Evolutionary conservation across 2,797 vertebrate species (phyloP).

Genomic region (Premnoplex brunnescens): DNA sequence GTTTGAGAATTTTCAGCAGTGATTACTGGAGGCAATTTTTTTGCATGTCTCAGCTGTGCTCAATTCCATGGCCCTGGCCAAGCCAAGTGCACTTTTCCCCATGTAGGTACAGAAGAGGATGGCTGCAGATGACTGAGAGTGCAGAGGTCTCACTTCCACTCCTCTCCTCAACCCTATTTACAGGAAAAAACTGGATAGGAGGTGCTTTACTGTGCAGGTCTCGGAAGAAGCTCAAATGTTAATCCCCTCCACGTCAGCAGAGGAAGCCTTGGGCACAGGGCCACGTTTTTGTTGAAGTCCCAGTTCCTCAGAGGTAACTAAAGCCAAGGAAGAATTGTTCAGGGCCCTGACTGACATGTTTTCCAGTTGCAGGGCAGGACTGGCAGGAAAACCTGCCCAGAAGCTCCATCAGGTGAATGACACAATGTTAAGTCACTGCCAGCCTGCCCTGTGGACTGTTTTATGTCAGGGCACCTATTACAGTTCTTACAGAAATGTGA

Average conservation of each 20-base stretch:
- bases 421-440: neutral
- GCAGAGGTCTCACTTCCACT: neutral
- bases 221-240: conserved; percentile 8
- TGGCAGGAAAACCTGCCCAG: conserved; percentile 7
- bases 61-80: neutral
- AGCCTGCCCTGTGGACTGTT: neutral
- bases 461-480: neutral
- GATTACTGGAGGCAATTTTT: neutral
- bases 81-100: neutral
- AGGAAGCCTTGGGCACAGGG: neutral
- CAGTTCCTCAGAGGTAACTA: neutral
- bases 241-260: conserved; percentile 36
- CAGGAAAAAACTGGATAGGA: neutral
- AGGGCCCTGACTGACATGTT: conserved; percentile 30
- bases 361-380: conserved; percentile 33
- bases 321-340: conserved; percentile 26
- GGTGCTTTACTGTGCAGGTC: neutral
- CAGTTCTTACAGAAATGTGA: neutral
- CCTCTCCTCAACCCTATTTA: neutral
- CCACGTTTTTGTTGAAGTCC: conserved; percentile 15
- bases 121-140: neutral
- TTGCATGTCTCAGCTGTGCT: neutral
- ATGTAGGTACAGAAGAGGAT: neutral
- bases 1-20: neutral
- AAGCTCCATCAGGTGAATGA: neutral